Percentiles rank a stretch among this genome's conserved stretches.
Conservation (phyloP, 2,113 vertebrate species). For the Takifugu flavidus region DNA sequence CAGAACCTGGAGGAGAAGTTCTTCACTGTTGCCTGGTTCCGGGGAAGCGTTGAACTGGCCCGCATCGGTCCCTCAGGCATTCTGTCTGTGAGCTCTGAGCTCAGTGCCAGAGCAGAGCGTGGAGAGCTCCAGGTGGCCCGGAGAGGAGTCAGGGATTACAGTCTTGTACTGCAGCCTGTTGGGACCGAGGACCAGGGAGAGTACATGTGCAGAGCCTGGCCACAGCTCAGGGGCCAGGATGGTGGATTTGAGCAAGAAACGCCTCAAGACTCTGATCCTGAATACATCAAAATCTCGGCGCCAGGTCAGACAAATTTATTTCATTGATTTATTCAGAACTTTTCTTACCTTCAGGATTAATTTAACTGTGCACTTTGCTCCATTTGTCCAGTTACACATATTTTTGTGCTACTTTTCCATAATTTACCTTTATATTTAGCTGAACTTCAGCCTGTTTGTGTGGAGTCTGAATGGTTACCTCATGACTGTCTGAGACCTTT, state of each 20-base stretch:
- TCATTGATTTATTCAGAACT: too few species aligned
- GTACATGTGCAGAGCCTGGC: conserved; percentile 75
- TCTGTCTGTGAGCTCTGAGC: conserved; percentile 44
- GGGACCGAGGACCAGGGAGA: conserved; percentile 72
- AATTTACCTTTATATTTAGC: too few species aligned
- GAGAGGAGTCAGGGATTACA: conserved; percentile 59
- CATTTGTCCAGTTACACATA: too few species aligned
- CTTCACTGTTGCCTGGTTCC: conserved; percentile 77
- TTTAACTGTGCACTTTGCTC: background rate
- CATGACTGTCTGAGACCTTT: too few species aligned
- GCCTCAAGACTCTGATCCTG: conserved; percentile 43
- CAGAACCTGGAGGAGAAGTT: conserved; percentile 47
- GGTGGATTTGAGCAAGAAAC: conserved; percentile 50
- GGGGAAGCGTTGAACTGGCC: conserved; percentile 52
- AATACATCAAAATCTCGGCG: conserved; percentile 47
- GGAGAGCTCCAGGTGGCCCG: conserved; percentile 74
- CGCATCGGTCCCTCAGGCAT: conserved; percentile 73
- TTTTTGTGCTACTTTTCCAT: too few species aligned
- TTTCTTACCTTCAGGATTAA: background rate
- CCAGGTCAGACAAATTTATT: conserved; percentile 50
- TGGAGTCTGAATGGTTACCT: too few species aligned
- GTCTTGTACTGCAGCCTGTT: conserved; percentile 68
- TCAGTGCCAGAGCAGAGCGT: conserved; percentile 50
- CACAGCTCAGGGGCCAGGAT: conserved; percentile 52
- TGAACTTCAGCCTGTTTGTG: too few species aligned